A percentile compares a stretch with the other conserved stretches of the same genome.
Evolutionary conservation across 2,888 invertebrate genomes (phyloP).

Genomic region (Fragum whitleyi): DNA sequence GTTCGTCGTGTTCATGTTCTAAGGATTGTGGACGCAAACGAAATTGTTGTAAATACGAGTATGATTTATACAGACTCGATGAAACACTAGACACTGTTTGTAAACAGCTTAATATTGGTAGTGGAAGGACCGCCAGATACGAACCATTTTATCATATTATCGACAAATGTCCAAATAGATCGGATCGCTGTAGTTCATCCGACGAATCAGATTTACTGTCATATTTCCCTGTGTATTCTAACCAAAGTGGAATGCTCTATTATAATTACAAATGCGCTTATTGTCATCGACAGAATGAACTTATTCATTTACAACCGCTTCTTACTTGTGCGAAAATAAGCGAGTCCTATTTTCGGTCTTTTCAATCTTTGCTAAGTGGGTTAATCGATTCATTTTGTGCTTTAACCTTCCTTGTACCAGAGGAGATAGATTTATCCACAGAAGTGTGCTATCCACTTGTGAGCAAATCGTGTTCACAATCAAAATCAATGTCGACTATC

Average conservation of each 20-base stretch:
- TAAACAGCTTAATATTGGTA: background rate
- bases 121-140: background rate
- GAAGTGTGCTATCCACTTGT: background rate
- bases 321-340: background rate
- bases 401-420: background rate
- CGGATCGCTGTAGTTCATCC: background rate
- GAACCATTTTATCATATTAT: conserved; percentile 4
- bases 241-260: background rate
- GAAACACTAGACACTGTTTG: background rate
- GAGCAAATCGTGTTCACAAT: background rate
- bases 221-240: background rate
- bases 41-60: conserved; percentile 6
- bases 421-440: background rate
- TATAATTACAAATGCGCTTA: background rate
- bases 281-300: background rate
- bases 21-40: conserved; percentile 5
- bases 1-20: background rate
- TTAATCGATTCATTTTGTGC: background rate
- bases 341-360: background rate
- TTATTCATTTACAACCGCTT: background rate
- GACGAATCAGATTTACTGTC: background rate
- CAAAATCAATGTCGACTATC: background rate
- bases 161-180: background rate
- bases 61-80: background rate
- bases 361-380: background rate